Percentiles rank a stretch among this genome's conserved stretches.
phyloP scores from a whole-genome alignment of 2,113 vertebrate species.

The Colistium nudipinnis region DNA sequence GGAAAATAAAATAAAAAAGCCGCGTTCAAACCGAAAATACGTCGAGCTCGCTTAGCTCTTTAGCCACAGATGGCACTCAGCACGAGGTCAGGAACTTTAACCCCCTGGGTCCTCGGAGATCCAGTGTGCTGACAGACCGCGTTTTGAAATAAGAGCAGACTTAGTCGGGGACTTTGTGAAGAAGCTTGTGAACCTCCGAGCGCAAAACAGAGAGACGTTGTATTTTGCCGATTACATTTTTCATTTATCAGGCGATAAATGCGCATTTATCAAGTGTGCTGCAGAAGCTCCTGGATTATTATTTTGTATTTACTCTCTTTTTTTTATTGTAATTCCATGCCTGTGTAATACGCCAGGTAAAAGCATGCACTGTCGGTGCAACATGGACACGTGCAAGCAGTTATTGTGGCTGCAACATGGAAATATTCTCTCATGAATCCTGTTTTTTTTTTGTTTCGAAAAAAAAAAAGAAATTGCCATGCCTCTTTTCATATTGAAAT shows the following conservation, averaged over 20 bases:
- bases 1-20: constrained; percentile 5
- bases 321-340: constrained; percentile 1
- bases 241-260: constrained; percentile 15
- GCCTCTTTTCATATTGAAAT: constrained; percentile 66
- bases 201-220: neutral
- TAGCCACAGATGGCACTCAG: constrained; percentile 53
- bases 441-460: too few species aligned
- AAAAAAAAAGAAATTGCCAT: constrained; percentile 59
- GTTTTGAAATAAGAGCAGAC: constrained; percentile 67
- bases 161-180: constrained; percentile 29
- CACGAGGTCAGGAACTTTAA: constrained; percentile 58
- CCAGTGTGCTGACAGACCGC: constrained; percentile 38
- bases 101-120: constrained; percentile 38
- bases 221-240: neutral
- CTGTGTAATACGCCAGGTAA: constrained; percentile 12
- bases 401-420: constrained; percentile 8
- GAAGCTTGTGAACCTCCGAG: constrained; percentile 20
- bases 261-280: neutral
- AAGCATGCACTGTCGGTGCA: constrained; percentile 10
- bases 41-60: constrained; percentile 26
- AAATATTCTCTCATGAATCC: constrained; percentile 28
- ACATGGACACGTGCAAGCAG: constrained; percentile 10
- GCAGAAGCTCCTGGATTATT: neutral
- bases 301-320: neutral
- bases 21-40: constrained; percentile 9